Base-by-base conservation (phyloP, 2,888 invertebrate species). In the Campoplex capitator region DNA sequence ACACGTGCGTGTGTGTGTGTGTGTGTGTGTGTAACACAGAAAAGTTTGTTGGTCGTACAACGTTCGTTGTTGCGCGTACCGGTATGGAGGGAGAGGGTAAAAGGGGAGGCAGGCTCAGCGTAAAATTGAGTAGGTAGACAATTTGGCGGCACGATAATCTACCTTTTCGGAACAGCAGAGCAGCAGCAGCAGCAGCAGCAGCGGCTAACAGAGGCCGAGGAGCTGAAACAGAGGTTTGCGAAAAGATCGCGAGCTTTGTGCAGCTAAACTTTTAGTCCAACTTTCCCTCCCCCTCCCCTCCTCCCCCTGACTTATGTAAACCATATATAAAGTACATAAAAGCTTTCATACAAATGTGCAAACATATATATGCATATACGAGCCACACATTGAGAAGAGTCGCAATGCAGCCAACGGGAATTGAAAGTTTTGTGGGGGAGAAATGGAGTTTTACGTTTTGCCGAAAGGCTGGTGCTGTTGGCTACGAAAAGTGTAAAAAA, bases 371-470 rank as follows among this genome's bases (percentile, higher is more conserved):
- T 65, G 71, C 51, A 3, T 71, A 54, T n/a, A 48, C 28, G 16
- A 7, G 7, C 38, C 18, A 28, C n/a, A 84, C 81, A 62, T 77
- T 75, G 77, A 78, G 75, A 73, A 77, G 23, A 77, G 88, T 89
- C 89, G 90, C 89, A 90, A 90, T 90, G 90, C 89, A 90, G 89
- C 88, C 84, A 85, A 88, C 88, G 88, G 6, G 38, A 89, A 89
- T 89, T 48, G 84, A 85, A 85, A 87, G 82, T 89, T 85, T 38
- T 6, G 23, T 23, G 23, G 70, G 68, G 76, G 75, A 65, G 85
- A 87, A 83, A 88, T 85, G 83, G 73, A 87, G 81, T 78, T 88
- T 88, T 84, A 79, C 23, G 82, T 83, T 83, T 83, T 79, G 73
- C 56, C 48, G 45, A 79, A 71, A 73, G 75, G 42, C 23, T 23